Base-by-base conservation (phyloP, 1,140 invertebrate genomes). In the Lethocerus indicus region DNA sequence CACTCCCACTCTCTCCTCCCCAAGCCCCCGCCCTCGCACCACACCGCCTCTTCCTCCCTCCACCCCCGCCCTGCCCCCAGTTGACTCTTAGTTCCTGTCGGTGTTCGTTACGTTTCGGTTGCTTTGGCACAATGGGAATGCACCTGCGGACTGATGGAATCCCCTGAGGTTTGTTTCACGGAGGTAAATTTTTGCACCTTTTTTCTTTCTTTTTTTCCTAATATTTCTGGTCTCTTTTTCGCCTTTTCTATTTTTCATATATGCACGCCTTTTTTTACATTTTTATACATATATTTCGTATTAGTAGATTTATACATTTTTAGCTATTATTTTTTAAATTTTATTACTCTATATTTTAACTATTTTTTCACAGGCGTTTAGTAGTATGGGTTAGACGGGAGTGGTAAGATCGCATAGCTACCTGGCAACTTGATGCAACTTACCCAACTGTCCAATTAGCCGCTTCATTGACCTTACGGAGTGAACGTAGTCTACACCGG, bases 121-220 rank as follows among this genome's bases (percentile, higher is more conserved):
- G 69, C 69, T 71, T 71, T 71, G 69, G 69, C 68, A 69, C 68
- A 66, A 63, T 69, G 65, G 68, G 69, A 71, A 71, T 71, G 69
- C 67, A 64, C 69, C 68, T 67, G 64, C 69, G 67, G 44, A 69
- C 65, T 68, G 65, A 66, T 67, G 64, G 66, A 69, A 61, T 63
- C 65, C 67, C 61, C 58, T 46, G 47, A 68, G 68, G 66, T 70
- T 70, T 70, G 67, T 67, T 69, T 63, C 68, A 61, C 67, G 67
- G 62, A 70, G 57, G 59, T 58, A 59, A 60, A 41, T 28, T 51
- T 43, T 13, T 40, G 57, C 56, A 59, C 55, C 49, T 47, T 47
- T 57, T 60, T 49, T 50, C 51, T 49, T 50, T 49, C 56, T 32
- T 54, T 49, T 50, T 42, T 47, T 49, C 40, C 49, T 47, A 28